Base-by-base conservation (phyloP, 2,888 invertebrate species). In the Brachylomia viminalis region DNA sequence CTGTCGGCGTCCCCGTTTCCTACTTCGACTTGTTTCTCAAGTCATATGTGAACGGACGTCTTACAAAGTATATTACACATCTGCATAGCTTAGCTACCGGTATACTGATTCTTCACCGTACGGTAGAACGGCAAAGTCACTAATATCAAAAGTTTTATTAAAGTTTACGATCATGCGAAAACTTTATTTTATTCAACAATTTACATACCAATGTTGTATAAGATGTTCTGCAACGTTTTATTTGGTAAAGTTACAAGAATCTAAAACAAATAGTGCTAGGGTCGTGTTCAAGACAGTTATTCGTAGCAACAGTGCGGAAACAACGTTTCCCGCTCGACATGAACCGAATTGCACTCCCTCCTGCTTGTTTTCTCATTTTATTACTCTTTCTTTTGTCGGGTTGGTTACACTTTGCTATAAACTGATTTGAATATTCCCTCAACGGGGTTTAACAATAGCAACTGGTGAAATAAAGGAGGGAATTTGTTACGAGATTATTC, bases 201-300 rank as follows among this genome's bases (percentile, higher is more conserved):
- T 83, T 69, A 72, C 61, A 81, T 77, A 81, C 77, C 65, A 65
- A 74, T 74, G 77, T 72, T 72, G 33, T 64, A 67, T 45, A 59
- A 77, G 38, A 76, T 66, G 68, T 82, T 77, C n/a, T 52, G 64
- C 65, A 75, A 64, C 62, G 64, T 74, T 75, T 75, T 82, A 80
- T 85, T 85, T 45, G 80, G 58, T 82, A 71, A 79, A 80, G 85
- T 79, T 86, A 80, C 80, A 88, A 86, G 85, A 89, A 88, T 87
- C 86, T 82, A 82, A 88, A 84, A 85, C 85, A 89, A 91, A 89
- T 75, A 83, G 80, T 82, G 77, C 85, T 77, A 80, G 84, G 87
- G 86, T 88, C 83, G 88, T 88, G 89, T 88, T 88, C 85, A 84
- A 91, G 90, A 89, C 92, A 90, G 89, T 90, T 92, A 91, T 90